A percentile compares a stretch with the other conserved stretches of the same genome.
Conservation (phyloP, 2,888 invertebrate genomes). For the Corbicula japonica region DNA sequence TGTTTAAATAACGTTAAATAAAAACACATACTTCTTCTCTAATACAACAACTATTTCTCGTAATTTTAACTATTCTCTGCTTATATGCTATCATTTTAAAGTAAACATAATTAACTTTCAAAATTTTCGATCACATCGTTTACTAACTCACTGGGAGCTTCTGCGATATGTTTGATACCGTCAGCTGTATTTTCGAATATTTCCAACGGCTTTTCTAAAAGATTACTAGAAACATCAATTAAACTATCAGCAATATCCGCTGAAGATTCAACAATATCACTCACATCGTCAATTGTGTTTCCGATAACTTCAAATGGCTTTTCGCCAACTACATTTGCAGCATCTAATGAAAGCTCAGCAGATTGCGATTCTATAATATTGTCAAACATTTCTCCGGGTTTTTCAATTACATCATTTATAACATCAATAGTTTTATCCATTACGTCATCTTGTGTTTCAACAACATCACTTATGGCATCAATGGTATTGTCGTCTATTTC, state of each 20-base stretch:
- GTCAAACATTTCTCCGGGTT: neutral
- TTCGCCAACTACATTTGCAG: too few species aligned
- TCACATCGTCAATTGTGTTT: neutral
- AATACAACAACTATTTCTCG: too few species aligned
- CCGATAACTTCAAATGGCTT: neutral
- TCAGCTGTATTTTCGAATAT: neutral
- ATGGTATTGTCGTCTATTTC: neutral
- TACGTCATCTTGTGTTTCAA: neutral
- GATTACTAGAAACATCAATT: neutral
- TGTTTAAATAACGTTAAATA: too few species aligned
- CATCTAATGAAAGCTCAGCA: too few species aligned
- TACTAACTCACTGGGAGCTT: neutral
- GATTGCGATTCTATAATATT: too few species aligned
- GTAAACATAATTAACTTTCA: too few species aligned
- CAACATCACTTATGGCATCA: neutral
- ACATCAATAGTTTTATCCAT: neutral
- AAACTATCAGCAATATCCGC: neutral
- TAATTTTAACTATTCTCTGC: too few species aligned
- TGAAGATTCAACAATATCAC: neutral
- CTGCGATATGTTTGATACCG: neutral
- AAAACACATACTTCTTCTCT: too few species aligned
- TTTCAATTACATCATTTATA: constrained; percentile 2
- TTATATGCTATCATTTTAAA: too few species aligned
- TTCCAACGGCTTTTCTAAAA: neutral
- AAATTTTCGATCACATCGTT: constrained; percentile 12